Conservation (phyloP, 1,140 invertebrate species). For the Euura saliciscinereae region DNA sequence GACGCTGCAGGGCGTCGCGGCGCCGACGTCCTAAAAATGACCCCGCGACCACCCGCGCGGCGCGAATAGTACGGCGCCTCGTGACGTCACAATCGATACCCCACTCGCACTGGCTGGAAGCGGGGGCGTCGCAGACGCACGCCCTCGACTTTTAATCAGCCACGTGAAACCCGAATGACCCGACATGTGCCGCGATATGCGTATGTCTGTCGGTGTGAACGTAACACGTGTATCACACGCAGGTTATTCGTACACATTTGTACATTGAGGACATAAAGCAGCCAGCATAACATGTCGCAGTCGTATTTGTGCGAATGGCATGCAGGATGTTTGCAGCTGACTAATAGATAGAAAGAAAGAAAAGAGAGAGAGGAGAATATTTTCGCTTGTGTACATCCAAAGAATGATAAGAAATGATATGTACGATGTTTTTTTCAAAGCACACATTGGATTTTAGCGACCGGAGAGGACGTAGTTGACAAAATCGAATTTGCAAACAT, state of each 20-base stretch:
- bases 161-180: neutral
- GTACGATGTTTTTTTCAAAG: too few relatives aligned
- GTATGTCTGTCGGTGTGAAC: neutral
- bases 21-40: neutral
- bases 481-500: too few relatives aligned
- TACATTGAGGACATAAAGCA: neutral
- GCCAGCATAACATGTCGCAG: too few relatives aligned
- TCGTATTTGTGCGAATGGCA: too few relatives aligned
- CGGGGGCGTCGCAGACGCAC: neutral
- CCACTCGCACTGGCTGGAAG: neutral
- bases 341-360: too few relatives aligned
- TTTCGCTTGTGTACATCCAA: too few relatives aligned
- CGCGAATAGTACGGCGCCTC: neutral
- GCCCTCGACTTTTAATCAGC: neutral
- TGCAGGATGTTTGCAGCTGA: too few relatives aligned
- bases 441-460: too few relatives aligned
- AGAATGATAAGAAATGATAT: too few relatives aligned
- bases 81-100: constrained; percentile 3
- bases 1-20: neutral
- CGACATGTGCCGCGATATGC: neutral
- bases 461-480: too few relatives aligned
- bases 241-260: neutral
- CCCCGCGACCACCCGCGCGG: neutral
- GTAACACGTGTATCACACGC: neutral
- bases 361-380: too few relatives aligned